Percentiles rank a stretch among this genome's conserved stretches.
Evolutionary conservation across 35 echinoderm and acorn worm species (phyloP).

Genomic region (Ptychodera flava): DNA sequence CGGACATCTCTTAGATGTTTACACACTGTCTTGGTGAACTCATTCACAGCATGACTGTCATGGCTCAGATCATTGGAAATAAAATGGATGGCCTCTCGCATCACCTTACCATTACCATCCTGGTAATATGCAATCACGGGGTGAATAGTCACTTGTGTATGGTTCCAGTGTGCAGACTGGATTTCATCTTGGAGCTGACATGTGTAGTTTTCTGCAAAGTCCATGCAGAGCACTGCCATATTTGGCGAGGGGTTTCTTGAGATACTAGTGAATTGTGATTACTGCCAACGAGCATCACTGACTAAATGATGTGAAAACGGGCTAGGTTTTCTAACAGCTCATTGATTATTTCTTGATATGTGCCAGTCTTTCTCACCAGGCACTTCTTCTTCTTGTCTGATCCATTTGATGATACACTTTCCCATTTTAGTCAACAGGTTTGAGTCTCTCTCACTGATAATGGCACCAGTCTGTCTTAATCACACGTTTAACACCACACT

Average conservation of each 20-base stretch:
- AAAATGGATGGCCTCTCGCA: slow-evolving; percentile 6
- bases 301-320: slow-evolving; percentile 33
- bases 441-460: slow-evolving; percentile 8
- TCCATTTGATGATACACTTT: neutral
- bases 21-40: neutral
- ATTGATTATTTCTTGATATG: neutral
- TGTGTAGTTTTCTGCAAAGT: slow-evolving; percentile 36
- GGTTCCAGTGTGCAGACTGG: slow-evolving; percentile 30
- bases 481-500: slow-evolving; percentile 16
- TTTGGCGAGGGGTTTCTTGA: slow-evolving; percentile 19
- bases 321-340: slow-evolving; percentile 6
- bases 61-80: neutral
- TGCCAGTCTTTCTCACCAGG: slow-evolving; percentile 15
- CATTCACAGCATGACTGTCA: neutral
- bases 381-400: slow-evolving; percentile 27
- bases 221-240: slow-evolving; percentile 35
- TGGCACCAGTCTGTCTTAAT: slow-evolving; percentile 13
- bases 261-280: slow-evolving; percentile 25
- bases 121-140: slow-evolving; percentile 34
- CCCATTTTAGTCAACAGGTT: slow-evolving; percentile 22
- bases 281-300: slow-evolving; percentile 23
- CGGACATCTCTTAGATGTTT: neutral
- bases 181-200: slow-evolving; percentile 24
- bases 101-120: slow-evolving; percentile 12
- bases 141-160: slow-evolving; percentile 29